Evolutionary conservation across 2,888 invertebrate species (phyloP).

Genomic region (Temnothorax ravouxi): DNA sequence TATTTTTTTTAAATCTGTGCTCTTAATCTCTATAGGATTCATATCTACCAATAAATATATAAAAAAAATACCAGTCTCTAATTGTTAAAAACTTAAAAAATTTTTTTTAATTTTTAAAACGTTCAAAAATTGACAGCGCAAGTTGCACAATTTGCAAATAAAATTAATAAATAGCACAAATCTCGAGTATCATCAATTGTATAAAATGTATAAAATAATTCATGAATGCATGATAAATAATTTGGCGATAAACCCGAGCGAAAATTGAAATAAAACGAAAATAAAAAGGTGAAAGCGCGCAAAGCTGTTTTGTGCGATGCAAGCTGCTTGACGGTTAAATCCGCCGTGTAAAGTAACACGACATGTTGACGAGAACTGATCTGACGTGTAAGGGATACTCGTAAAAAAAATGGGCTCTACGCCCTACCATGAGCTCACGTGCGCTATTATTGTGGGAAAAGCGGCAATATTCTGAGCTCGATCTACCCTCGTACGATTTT

Average conservation of each 20-base stretch:
- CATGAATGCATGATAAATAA: neutral
- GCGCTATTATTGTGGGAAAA: constrained; percentile 81
- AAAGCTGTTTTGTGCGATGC: constrained; percentile 11
- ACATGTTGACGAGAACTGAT: constrained; percentile 81
- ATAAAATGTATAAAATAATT: constrained; percentile 10
- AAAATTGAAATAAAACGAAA: neutral
- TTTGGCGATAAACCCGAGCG: neutral
- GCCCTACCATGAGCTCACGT: constrained; percentile 71
- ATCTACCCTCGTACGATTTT: constrained; percentile 37
- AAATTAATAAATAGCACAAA: neutral
- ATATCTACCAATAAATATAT: neutral
- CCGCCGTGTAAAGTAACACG: constrained; percentile 80
- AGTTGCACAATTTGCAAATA: neutral
- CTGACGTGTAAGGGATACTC: constrained; percentile 80
- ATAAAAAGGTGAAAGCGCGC: neutral
- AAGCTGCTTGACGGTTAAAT: constrained; percentile 79
- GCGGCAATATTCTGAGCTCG: constrained; percentile 53
- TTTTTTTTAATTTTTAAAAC: neutral
- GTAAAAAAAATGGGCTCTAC: constrained; percentile 71
- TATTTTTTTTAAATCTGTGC: neutral
- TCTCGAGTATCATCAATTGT: neutral
- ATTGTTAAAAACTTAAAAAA: neutral
- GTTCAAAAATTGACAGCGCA: neutral
- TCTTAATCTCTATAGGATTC: neutral
- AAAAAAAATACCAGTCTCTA: neutral